phyloP scores from a whole-genome alignment of 2,797 vertebrate genomes.

The Salarias fasciatus region DNA sequence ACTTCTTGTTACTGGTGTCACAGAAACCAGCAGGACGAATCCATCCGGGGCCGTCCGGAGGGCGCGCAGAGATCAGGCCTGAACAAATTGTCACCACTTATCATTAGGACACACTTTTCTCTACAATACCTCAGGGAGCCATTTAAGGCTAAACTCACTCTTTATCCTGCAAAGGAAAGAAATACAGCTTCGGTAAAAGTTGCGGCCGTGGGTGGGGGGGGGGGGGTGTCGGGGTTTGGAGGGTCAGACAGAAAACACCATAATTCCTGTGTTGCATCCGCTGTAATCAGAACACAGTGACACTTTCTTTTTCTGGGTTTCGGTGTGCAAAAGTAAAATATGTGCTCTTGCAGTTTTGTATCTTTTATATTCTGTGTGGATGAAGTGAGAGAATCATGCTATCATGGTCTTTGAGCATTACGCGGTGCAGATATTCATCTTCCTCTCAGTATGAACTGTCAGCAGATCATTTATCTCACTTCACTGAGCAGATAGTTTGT shows the following conservation, averaged over 20 bases:
- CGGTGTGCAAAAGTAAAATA: too few relatives aligned
- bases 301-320: too few relatives aligned
- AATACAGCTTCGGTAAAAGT: constrained; percentile 10
- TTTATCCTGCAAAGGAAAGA: constrained; percentile 27
- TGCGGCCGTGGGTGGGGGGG: not conserved
- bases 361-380: too few relatives aligned
- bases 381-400: too few relatives aligned
- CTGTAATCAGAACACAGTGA: too few relatives aligned
- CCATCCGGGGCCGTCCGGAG: constrained; percentile 45
- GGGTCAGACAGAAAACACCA: not conserved
- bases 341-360: too few relatives aligned
- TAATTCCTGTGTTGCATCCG: constrained; percentile 4
- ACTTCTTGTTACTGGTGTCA: constrained; percentile 43
- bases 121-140: constrained; percentile 44
- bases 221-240: not conserved
- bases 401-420: too few relatives aligned
- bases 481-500: too few relatives aligned
- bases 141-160: constrained; percentile 43
- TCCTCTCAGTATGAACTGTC: too few relatives aligned
- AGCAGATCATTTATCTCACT: too few relatives aligned
- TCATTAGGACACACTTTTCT: constrained; percentile 51
- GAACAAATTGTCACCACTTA: constrained; percentile 59
- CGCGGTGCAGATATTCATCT: too few relatives aligned
- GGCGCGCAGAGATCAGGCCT: constrained; percentile 44
- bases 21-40: constrained; percentile 54